Percentiles rank a stretch among this genome's conserved stretches.
Conservation (phyloP, 2,888 invertebrate species). For the Apoderus coryli region DNA sequence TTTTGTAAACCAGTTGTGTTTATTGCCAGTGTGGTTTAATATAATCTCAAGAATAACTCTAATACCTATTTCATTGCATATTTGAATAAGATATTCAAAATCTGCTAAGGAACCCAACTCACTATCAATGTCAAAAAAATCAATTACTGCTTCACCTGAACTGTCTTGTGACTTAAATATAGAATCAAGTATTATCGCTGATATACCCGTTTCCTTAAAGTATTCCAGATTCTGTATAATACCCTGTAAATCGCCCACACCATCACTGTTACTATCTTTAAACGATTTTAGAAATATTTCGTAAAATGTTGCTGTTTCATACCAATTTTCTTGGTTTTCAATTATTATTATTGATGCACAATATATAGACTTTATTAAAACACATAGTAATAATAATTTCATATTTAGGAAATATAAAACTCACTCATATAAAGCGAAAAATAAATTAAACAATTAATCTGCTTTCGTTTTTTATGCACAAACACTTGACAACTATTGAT, state of each 20-base stretch:
- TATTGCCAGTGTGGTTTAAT: slow-evolving; percentile 52
- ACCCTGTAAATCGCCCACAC: slow-evolving; percentile 78
- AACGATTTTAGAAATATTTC: slow-evolving; percentile 80
- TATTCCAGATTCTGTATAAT: slow-evolving; percentile 22
- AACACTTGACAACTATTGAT: no score
- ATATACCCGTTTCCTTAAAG: slow-evolving; percentile 43
- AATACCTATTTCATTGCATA: slow-evolving; percentile 40
- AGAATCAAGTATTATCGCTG: slow-evolving; percentile 72
- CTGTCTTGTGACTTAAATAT: slow-evolving; percentile 72
- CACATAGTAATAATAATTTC: no score
- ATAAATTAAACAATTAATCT: no score
- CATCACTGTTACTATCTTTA: slow-evolving; percentile 70
- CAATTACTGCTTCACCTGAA: slow-evolving; percentile 74
- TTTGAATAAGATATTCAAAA: slow-evolving; percentile 43
- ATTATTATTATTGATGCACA: no score
- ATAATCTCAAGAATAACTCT: slow-evolving; percentile 35
- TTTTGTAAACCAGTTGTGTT: slow-evolving; percentile 68
- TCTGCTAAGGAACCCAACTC: slow-evolving; percentile 62
- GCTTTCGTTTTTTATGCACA: no score
- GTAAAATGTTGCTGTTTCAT: slow-evolving; percentile 67
- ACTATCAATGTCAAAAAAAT: slow-evolving; percentile 57
- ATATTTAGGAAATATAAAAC: no score
- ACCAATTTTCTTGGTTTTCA: no score
- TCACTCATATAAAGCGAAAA: no score
- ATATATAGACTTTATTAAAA: no score